These are phyloP conservation scores for Synchiropus splendidus DNA, from an alignment of 2,113 vertebrate species.

Conservation along the genomic window DNA sequence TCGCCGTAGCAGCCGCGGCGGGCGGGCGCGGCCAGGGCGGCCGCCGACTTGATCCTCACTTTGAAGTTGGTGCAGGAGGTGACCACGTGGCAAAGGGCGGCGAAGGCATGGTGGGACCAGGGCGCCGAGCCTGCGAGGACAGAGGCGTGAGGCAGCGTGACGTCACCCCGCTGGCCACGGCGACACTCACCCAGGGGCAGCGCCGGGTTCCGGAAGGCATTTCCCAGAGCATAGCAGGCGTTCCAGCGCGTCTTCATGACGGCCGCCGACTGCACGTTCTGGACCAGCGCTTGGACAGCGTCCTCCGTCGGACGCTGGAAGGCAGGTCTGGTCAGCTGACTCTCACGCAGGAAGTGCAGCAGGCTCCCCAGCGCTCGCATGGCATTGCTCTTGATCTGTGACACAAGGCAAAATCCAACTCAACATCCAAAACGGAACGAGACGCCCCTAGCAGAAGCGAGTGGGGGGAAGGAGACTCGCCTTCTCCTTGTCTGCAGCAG, in stretches of 20 bases:
- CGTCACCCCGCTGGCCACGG: too few species aligned
- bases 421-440: neutral
- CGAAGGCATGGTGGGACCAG: slow-evolving; percentile 78
- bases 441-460: too few species aligned
- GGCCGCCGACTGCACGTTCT: slow-evolving; percentile 78
- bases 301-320: slow-evolving; percentile 80
- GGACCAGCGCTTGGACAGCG: slow-evolving; percentile 77
- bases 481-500: slow-evolving; percentile 88
- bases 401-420: neutral
- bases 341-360: slow-evolving; percentile 82
- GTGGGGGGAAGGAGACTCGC: slow-evolving; percentile 45
- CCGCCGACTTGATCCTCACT: slow-evolving; percentile 88
- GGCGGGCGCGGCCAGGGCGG: slow-evolving; percentile 76
- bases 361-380: slow-evolving; percentile 91
- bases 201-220: slow-evolving; percentile 85
- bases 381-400: slow-evolving; percentile 87
- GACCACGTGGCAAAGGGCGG: slow-evolving; percentile 77
- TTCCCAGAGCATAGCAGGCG: slow-evolving; percentile 90
- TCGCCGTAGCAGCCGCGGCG: slow-evolving; percentile 74
- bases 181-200: slow-evolving; percentile 75
- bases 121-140: slow-evolving; percentile 68
- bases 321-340: slow-evolving; percentile 73
- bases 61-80: slow-evolving; percentile 95
- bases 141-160: neutral
- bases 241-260: slow-evolving; percentile 98